phyloP scores from a whole-genome alignment of 2,113 vertebrate species.

The Otus sunia region DNA sequence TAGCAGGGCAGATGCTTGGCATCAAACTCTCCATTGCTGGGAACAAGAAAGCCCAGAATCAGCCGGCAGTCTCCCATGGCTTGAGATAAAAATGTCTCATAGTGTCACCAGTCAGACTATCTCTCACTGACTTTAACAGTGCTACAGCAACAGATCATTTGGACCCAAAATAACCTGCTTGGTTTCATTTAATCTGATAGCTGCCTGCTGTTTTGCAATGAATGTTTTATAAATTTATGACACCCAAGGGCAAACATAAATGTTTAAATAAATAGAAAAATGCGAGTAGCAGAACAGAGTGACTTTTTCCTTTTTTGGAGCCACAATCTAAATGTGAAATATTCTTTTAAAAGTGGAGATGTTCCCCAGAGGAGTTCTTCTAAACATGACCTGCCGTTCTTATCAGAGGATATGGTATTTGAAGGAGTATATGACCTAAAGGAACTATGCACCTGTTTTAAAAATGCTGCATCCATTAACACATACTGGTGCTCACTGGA shows the following conservation, averaged over 20 bases:
- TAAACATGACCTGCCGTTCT: background rate
- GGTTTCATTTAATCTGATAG: constrained; percentile 27
- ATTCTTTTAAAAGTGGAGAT: background rate
- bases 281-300: background rate
- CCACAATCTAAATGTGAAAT: constrained; percentile 11
- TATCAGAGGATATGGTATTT: background rate
- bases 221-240: constrained; percentile 51
- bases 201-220: constrained; percentile 40
- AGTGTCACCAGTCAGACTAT: background rate
- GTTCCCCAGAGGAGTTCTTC: background rate
- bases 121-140: background rate
- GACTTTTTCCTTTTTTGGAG: background rate
- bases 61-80: background rate
- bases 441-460: background rate
- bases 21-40: background rate
- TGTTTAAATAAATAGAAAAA: constrained; percentile 58
- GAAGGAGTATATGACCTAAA: background rate
- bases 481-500: background rate
- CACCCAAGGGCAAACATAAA: constrained; percentile 41
- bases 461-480: background rate
- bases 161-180: background rate
- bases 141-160: background rate
- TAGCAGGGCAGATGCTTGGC: background rate
- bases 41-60: background rate
- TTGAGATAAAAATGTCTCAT: background rate